phyloP scores from a whole-genome alignment of 2,113 vertebrate species.

The Ictalurus punctatus region DNA sequence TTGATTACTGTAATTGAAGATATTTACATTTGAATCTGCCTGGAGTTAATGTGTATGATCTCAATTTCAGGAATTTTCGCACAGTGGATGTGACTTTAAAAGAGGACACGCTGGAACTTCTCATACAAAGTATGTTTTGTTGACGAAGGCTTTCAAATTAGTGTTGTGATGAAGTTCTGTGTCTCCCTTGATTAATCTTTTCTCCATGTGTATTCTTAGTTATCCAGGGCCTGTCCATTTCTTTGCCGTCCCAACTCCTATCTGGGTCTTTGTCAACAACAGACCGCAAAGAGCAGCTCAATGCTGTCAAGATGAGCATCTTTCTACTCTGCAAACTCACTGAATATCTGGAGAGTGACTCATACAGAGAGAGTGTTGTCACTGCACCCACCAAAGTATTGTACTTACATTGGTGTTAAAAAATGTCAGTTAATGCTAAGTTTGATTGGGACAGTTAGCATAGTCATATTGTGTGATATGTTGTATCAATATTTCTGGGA shows the following conservation, averaged over 20 bases:
- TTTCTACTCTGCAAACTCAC: conserved; percentile 84
- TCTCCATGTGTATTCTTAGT: conserved; percentile 66
- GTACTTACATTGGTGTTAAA: background rate
- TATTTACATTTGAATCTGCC: background rate
- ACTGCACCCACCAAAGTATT: conserved; percentile 72
- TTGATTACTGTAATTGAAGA: background rate
- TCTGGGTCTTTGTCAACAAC: conserved; percentile 66
- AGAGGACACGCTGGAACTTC: conserved; percentile 85
- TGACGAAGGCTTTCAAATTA: background rate
- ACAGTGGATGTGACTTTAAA: conserved; percentile 72
- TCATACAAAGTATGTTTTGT: conserved; percentile 76
- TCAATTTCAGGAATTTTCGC: conserved; percentile 75
- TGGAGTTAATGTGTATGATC: background rate
- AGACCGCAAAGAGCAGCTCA: conserved; percentile 82
- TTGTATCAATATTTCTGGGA: background rate
- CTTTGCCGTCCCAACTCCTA: conserved; percentile 76
- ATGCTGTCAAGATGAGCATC: conserved; percentile 91
- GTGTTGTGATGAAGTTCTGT: background rate
- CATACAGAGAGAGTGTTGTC: conserved; percentile 69
- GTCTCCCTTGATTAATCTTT: background rate
- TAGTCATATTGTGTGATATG: background rate
- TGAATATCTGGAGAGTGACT: conserved; percentile 82
- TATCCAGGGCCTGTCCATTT: conserved; percentile 78
- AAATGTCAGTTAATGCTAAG: background rate
- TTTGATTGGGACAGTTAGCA: background rate